phyloP scores from a whole-genome alignment of 2,888 invertebrate genomes.

The Ophioninae sp. region DNA sequence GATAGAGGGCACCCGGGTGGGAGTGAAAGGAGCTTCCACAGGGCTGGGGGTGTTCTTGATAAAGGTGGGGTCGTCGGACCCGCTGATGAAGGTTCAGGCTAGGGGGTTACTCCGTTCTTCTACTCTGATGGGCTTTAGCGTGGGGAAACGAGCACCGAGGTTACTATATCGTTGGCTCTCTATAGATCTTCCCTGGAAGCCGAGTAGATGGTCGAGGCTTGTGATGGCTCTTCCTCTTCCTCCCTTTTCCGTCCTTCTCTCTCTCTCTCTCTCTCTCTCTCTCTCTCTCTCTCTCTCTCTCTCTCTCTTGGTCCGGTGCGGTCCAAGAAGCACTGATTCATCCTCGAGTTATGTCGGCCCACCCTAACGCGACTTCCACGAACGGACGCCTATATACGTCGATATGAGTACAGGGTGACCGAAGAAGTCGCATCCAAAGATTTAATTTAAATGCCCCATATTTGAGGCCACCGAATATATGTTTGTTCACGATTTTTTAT shows the following conservation, averaged over 20 bases:
- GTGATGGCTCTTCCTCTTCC: slow-evolving; percentile 56
- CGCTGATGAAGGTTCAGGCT: slow-evolving; percentile 81
- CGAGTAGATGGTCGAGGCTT: slow-evolving; percentile 66
- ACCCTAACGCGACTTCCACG: slow-evolving; percentile 52
- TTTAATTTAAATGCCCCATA: no score
- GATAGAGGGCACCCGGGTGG: slow-evolving; percentile 58
- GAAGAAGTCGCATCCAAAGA: no score
- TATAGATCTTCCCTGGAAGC: slow-evolving; percentile 46
- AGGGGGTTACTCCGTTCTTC: slow-evolving; percentile 80
- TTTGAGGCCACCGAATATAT: no score
- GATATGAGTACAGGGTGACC: neutral
- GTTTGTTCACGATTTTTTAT: no score
- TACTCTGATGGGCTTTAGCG: slow-evolving; percentile 78
- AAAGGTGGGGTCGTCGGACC: slow-evolving; percentile 79
- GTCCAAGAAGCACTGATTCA: slow-evolving; percentile 80
- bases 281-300: slow-evolving; percentile 35
- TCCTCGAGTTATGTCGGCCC: slow-evolving; percentile 76
- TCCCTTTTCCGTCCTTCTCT: slow-evolving; percentile 38
- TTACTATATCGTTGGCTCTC: slow-evolving; percentile 40
- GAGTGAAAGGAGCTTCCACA: slow-evolving; percentile 66
- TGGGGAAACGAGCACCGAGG: slow-evolving; percentile 57
- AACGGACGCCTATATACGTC: slow-evolving; percentile 18
- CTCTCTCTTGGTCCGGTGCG: slow-evolving; percentile 73
- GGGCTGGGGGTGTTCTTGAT: slow-evolving; percentile 76
- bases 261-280: slow-evolving; percentile 17